These are phyloP conservation scores for Oithona nana DNA, from an alignment of 2,888 invertebrate species.

Conservation along the genomic window DNA sequence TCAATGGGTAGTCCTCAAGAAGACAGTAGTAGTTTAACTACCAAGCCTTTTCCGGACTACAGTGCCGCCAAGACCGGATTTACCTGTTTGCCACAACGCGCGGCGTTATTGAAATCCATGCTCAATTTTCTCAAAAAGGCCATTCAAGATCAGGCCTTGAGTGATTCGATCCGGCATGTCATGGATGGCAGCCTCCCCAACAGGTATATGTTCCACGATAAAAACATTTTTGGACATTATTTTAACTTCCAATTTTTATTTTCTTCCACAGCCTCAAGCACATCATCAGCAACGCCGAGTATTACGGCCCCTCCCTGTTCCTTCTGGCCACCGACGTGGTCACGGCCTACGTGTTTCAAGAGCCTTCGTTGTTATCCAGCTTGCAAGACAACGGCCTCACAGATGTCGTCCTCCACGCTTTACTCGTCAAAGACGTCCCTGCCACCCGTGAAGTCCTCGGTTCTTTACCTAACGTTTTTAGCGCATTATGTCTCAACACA, in stretches of 20 bases:
- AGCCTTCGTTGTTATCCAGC: constrained; percentile 59
- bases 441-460: constrained; percentile 39
- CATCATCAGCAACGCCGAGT: constrained; percentile 70
- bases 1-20: no score
- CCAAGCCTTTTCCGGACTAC: constrained; percentile 15
- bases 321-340: constrained; percentile 63
- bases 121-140: constrained; percentile 64
- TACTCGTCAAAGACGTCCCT: constrained; percentile 54
- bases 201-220: constrained; percentile 42
- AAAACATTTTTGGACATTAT: neutral
- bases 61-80: constrained; percentile 28
- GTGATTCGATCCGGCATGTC: constrained; percentile 58
- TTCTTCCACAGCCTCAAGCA: constrained; percentile 24
- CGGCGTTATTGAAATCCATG: constrained; percentile 67
- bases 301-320: constrained; percentile 68
- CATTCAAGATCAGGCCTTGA: constrained; percentile 47
- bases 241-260: neutral
- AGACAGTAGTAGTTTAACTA: constrained; percentile 12
- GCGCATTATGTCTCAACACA: constrained; percentile 62
- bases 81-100: constrained; percentile 56
- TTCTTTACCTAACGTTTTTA: constrained; percentile 69
- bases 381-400: constrained; percentile 70
- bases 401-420: constrained; percentile 60
- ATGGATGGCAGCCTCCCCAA: constrained; percentile 67
- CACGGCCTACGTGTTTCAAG: constrained; percentile 58